Evolutionary conservation across 92 coral and sea anemone species (phyloP), one percentile per base, ranked within the genome.

Genomic region (Epizoanthus rinbou): DNA sequence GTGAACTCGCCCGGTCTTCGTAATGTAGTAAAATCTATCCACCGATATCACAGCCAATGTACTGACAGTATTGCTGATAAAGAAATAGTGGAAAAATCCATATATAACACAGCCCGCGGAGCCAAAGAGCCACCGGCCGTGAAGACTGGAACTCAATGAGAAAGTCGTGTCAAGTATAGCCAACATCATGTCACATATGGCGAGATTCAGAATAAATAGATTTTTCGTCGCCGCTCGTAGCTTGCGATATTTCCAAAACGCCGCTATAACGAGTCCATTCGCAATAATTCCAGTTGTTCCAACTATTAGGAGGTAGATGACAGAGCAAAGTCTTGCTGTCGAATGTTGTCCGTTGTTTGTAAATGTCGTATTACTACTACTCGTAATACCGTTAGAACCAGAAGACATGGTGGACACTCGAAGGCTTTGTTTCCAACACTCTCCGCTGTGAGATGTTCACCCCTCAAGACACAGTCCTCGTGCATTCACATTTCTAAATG

Each of bases 181-280:
- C 85, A 95, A 87, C 76, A 90, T 85, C 28, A 95, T 84, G 88
- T 95, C 95, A 47, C 98, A 95, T 6, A 91, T 43, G 19, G 98
- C 98, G 28, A 95, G 83, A 76, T 95, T 95, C 9, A 95, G 70
- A 23, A 95, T 95, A 82, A 95, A 93, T 67, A 93, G 69, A 80
- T 95, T 95, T 69, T 78, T 78, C 1, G 98, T 92, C 31, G 98
- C 98, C 0, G 98, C 86, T 8, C 98, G 91, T 28, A 95, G 94
- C 60, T 92, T 94, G 5, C 86, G 88, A 71, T 90, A 90, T 60
- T 86, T 95, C 85, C 91, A 85, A 71, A 93, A 93, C 0, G 92
- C 97, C 15, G 86, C 53, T 37, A 95, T 85, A 3, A 95, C 97
- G 18, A 95, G 89, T 33, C 90, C 86, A 78, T 95, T 95, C 54